These are phyloP conservation scores for Caretta caretta DNA, from an alignment of 2,113 vertebrate genomes.

Conservation along the genomic window DNA sequence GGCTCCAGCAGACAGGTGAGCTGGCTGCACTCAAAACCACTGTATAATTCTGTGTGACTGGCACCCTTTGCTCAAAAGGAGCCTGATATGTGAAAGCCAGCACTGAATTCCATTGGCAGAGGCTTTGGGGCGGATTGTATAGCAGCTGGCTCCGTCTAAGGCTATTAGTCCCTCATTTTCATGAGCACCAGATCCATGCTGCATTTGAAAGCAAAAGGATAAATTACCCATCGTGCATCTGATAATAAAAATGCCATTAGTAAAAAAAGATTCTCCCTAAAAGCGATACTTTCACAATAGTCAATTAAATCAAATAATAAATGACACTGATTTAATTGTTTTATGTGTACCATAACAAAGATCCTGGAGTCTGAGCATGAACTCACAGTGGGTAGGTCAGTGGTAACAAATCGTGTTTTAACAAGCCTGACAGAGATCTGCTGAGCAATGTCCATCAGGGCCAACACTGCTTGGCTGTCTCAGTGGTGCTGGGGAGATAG, in stretches of 20 bases:
- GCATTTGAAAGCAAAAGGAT: constrained; percentile 31
- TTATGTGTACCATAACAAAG: neutral
- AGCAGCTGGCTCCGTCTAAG: neutral
- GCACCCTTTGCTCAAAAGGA: constrained; percentile 34
- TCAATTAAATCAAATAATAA: constrained; percentile 33
- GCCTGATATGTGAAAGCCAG: neutral
- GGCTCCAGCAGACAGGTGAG: constrained; percentile 66
- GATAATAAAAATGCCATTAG: neutral
- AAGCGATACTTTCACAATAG: constrained; percentile 51
- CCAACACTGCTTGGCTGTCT: constrained; percentile 63
- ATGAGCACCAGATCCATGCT: constrained; percentile 8
- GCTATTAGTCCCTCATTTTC: constrained; percentile 1
- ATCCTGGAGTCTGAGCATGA: constrained; percentile 43
- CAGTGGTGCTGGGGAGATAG: constrained; percentile 29
- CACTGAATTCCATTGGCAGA: neutral
- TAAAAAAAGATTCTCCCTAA: neutral
- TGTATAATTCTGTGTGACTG: constrained; percentile 29
- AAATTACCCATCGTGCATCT: neutral
- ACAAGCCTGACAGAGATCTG: constrained; percentile 74
- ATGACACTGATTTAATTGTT: neutral
- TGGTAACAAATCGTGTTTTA: constrained; percentile 66
- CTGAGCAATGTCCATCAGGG: constrained; percentile 60
- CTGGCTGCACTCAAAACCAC: constrained; percentile 50
- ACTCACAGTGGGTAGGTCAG: constrained; percentile 53
- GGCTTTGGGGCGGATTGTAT: neutral